Evolutionary conservation across 2,888 invertebrate genomes (phyloP).

Genomic region (Priocnemis perturbator): DNA sequence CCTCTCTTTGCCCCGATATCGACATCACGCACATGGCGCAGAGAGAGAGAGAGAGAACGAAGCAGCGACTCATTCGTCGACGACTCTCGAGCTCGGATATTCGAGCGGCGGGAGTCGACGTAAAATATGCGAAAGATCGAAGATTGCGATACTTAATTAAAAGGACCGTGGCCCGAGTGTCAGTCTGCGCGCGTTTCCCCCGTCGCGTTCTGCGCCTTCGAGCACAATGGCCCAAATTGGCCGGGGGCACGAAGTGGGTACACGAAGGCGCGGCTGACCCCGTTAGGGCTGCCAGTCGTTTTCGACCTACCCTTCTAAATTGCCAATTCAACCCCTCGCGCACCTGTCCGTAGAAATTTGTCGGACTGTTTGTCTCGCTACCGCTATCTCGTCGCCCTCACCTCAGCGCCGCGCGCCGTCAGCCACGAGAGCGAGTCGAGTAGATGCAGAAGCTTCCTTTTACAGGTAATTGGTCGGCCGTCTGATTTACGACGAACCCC

Average conservation of each 20-base stretch:
- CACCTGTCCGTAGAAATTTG: not conserved
- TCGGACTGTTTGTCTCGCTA: not conserved
- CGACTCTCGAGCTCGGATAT: too few relatives aligned
- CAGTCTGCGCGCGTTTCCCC: slow-evolving; percentile 5
- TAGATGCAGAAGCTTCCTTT: too few relatives aligned
- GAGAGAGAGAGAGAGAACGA: too few relatives aligned
- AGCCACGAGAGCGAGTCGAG: too few relatives aligned
- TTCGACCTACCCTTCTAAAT: slow-evolving; percentile 16
- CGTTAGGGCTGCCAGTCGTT: slow-evolving; percentile 6
- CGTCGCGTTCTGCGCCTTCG: slow-evolving; percentile 10
- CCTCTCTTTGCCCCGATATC: slow-evolving; percentile 1
- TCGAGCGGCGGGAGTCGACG: too few relatives aligned
- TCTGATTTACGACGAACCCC: too few relatives aligned
- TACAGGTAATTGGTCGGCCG: too few relatives aligned
- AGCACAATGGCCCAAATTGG: slow-evolving; percentile 23
- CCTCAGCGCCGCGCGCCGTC: too few relatives aligned
- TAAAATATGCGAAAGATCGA: too few relatives aligned
- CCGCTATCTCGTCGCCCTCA: too few relatives aligned
- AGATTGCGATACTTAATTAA: too few relatives aligned
- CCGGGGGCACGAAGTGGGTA: slow-evolving; percentile 23
- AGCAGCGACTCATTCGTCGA: too few relatives aligned
- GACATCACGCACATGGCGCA: not conserved
- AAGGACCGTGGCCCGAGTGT: not conserved
- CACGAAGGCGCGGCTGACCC: slow-evolving; percentile 26
- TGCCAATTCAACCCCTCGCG: not conserved